phyloP scores from a whole-genome alignment of 2,113 vertebrate species.

The Megaleporinus macrocephalus region DNA sequence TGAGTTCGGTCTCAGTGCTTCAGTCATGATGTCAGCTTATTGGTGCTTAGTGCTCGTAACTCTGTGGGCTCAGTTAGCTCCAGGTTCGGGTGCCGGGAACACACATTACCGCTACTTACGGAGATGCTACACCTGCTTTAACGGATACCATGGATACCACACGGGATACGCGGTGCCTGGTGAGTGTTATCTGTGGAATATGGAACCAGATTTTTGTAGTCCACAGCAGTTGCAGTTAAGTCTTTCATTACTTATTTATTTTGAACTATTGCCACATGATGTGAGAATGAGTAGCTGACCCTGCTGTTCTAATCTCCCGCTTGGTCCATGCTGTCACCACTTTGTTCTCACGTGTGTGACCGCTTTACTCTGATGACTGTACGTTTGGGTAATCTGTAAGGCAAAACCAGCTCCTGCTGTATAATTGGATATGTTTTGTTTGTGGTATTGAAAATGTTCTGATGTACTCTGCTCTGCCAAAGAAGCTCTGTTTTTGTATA shows the following conservation, averaged over 20 bases:
- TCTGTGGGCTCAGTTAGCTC: slow-evolving; percentile 55
- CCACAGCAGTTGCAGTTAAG: not conserved
- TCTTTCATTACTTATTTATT: not conserved
- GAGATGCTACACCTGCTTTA: slow-evolving; percentile 79
- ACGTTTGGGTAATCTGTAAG: slow-evolving; percentile 5
- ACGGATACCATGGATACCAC: slow-evolving; percentile 65
- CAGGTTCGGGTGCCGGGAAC: slow-evolving; percentile 49
- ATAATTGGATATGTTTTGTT: slow-evolving; percentile 18
- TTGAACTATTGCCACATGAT: not conserved
- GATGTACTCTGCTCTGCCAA: slow-evolving; percentile 10
- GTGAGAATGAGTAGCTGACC: not conserved
- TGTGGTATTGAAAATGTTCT: not conserved
- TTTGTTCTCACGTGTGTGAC: not conserved
- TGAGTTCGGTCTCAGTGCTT: slow-evolving; percentile 25
- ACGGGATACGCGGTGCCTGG: slow-evolving; percentile 65
- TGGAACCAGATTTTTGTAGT: not conserved
- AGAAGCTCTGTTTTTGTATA: not conserved
- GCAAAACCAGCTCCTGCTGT: not conserved
- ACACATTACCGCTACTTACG: slow-evolving; percentile 73
- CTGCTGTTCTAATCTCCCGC: not conserved
- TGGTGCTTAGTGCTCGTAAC: slow-evolving; percentile 65
- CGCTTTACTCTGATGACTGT: slow-evolving; percentile 14
- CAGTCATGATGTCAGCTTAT: slow-evolving; percentile 38
- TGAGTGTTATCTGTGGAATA: slow-evolving; percentile 58
- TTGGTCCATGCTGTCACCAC: not conserved